Conservation (phyloP, 2,888 invertebrate species). For the Liposcelis brunnea region DNA sequence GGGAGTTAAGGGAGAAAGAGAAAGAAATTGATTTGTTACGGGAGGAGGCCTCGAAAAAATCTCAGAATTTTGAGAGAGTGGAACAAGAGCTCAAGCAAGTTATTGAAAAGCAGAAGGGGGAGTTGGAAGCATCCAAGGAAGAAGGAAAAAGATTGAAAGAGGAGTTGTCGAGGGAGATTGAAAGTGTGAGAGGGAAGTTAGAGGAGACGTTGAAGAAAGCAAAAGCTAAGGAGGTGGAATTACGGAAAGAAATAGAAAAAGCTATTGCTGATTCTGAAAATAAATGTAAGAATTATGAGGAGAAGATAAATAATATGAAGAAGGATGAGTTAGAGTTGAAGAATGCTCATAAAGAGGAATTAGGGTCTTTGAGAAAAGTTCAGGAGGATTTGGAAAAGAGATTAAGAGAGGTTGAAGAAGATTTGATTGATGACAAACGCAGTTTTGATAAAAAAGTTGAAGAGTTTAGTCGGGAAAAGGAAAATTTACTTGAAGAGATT, state of each 20-base stretch:
- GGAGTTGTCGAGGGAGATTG: constrained; percentile 20
- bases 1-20: constrained; percentile 24
- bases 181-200: background rate
- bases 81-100: constrained; percentile 15
- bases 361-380: background rate
- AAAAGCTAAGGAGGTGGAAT: background rate
- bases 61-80: constrained; percentile 7
- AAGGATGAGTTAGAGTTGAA: background rate
- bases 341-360: background rate
- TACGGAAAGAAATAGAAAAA: too few relatives aligned
- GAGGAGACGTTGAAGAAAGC: background rate
- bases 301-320: background rate
- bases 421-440: background rate
- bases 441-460: too few relatives aligned
- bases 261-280: too few relatives aligned
- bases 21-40: constrained; percentile 23
- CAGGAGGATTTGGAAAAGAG: background rate
- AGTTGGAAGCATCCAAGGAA: constrained; percentile 28
- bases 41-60: constrained; percentile 19
- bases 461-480: constrained; percentile 7
- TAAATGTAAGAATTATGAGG: background rate
- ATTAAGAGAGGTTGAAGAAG: too few relatives aligned
- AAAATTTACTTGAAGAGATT: background rate
- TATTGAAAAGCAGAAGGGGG: constrained; percentile 30
- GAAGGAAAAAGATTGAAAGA: constrained; percentile 26